phyloP scores from a whole-genome alignment of 30 jellyfish, hydroid and myxozoan genomes.

The Phacellophora camtschatica region DNA sequence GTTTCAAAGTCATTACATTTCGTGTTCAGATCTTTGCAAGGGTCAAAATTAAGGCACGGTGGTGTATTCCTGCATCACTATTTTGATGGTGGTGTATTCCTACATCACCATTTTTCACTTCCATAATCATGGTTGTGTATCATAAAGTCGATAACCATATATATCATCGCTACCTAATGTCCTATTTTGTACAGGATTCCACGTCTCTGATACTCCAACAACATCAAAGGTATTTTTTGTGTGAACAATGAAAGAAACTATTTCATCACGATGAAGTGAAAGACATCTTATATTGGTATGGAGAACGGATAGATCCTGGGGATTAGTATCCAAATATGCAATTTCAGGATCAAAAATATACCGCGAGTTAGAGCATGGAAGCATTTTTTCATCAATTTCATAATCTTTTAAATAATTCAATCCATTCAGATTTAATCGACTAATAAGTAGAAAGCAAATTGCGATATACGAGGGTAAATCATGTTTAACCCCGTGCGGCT shows the following conservation, averaged over 20 bases:
- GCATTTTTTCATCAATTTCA: background rate
- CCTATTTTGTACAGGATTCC: no score
- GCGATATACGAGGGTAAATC: background rate
- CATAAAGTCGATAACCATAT: no score
- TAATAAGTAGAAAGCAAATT: background rate
- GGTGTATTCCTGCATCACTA: no score
- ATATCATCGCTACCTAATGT: no score
- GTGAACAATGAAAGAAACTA: background rate
- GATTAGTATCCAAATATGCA: background rate
- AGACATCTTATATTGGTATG: background rate
- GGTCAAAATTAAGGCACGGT: no score
- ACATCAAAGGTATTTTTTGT: background rate
- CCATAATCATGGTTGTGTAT: no score
- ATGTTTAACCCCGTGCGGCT: no score
- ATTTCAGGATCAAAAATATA: background rate
- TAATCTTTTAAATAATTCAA: background rate
- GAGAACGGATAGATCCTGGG: background rate
- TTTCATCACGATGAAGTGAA: background rate
- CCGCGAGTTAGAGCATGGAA: background rate
- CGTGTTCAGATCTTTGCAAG: slow-evolving; percentile 17
- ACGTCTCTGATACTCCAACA: background rate
- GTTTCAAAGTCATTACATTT: slow-evolving; percentile 1
- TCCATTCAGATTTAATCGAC: background rate
- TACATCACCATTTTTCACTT: no score
- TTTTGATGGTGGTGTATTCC: no score